A percentile compares a stretch with the other conserved stretches of the same genome.
Evolutionary conservation across 2,888 invertebrate genomes (phyloP).

Genomic region (Scaptomyza caliginosa): DNA sequence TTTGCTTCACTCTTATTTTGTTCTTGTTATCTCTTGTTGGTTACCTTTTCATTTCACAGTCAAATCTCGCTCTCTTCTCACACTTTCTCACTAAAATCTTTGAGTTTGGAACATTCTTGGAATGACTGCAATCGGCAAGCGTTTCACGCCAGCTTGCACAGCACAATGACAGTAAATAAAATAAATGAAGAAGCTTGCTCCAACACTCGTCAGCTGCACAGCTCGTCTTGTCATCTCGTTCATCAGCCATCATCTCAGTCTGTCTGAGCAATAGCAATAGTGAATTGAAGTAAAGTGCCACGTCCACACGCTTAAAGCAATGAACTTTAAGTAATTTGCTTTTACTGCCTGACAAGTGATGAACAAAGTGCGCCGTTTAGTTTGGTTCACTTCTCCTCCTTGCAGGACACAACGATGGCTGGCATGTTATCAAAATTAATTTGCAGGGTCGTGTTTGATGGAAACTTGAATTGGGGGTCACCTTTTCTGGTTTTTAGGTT

Average conservation of each 20-base stretch:
- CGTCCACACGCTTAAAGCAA: conserved; percentile 71
- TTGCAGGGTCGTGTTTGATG: conserved; percentile 34
- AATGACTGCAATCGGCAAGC: not conserved
- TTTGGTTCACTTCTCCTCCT: conserved; percentile 3
- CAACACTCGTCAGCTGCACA: not conserved
- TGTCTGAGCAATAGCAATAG: conserved; percentile 2
- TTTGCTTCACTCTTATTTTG: not conserved
- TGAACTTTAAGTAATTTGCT: conserved; percentile 79
- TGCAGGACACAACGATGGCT: conserved; percentile 16
- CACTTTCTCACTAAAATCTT: no score
- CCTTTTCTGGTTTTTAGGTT: conserved; percentile 46
- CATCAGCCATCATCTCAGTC: conserved; percentile 62
- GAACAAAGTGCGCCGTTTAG: conserved; percentile 59
- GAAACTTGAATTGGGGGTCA: not conserved
- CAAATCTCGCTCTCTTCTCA: no score
- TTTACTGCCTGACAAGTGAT: conserved; percentile 75
- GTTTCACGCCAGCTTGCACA: not conserved
- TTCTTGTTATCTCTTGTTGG: not conserved
- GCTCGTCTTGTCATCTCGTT: conserved; percentile 49
- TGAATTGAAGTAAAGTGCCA: conserved; percentile 25
- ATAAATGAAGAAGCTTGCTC: conserved; percentile 49
- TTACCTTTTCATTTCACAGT: no score
- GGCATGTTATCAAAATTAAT: conserved; percentile 69
- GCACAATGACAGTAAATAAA: conserved; percentile 44
- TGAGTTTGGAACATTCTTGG: no score